Percentiles rank a stretch among this genome's conserved stretches.
These are phyloP conservation scores for Cyrtodaria siliqua DNA, from an alignment of 2,888 invertebrate genomes.

Conservation along the genomic window DNA sequence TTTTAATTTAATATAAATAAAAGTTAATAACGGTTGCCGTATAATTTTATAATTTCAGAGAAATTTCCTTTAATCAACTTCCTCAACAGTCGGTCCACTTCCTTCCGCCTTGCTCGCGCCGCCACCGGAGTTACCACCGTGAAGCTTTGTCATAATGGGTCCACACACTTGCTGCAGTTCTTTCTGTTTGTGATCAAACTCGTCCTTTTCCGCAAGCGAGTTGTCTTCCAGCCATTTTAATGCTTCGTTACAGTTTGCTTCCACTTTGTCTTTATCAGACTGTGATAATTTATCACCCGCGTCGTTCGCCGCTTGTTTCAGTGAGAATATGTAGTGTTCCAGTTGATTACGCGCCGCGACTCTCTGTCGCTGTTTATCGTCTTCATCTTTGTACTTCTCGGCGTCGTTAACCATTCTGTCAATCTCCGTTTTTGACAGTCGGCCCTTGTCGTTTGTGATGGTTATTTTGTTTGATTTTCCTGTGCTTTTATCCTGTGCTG, in stretches of 20 bases:
- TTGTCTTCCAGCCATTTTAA: constrained; percentile 94
- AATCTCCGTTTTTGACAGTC: constrained; percentile 94
- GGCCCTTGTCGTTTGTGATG: constrained; percentile 95
- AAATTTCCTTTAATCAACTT: constrained; percentile 89
- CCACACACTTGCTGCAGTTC: constrained; percentile 91
- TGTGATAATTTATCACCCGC: constrained; percentile 88
- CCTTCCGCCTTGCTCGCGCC: constrained; percentile 26
- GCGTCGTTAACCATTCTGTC: constrained; percentile 89
- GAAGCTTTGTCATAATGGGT: constrained; percentile 90
- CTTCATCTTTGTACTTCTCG: constrained; percentile 82
- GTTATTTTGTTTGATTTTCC: constrained; percentile 93
- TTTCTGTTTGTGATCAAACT: constrained; percentile 92
- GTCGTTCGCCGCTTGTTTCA: constrained; percentile 89
- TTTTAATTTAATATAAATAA: too few relatives aligned
- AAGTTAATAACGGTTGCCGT: too few relatives aligned
- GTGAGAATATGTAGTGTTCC: constrained; percentile 79
- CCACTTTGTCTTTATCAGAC: constrained; percentile 90
- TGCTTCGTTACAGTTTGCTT: constrained; percentile 87
- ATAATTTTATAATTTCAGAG: too few relatives aligned
- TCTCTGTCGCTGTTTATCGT: constrained; percentile 80
- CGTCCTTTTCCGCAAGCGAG: constrained; percentile 91
- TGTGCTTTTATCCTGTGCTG: constrained; percentile 90
- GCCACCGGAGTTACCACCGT: constrained; percentile 56
- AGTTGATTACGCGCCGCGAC: constrained; percentile 78
- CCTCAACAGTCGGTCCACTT: constrained; percentile 88